phyloP scores from a whole-genome alignment of 2,113 vertebrate genomes.

The Thinocorus orbignyianus region DNA sequence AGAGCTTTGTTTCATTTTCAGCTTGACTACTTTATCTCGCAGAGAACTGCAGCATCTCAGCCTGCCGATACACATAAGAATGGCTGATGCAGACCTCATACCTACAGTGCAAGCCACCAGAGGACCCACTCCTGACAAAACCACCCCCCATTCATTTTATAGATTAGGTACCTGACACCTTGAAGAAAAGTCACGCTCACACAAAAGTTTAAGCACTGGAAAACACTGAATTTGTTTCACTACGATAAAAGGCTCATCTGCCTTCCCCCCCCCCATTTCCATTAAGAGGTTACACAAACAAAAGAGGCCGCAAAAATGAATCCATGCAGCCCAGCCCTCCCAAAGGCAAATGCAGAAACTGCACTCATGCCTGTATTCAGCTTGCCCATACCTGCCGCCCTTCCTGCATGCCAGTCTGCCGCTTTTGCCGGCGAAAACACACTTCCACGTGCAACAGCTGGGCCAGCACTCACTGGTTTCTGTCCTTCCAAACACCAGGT shows the following conservation, averaged over 20 bases:
- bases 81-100: slow-evolving; percentile 37
- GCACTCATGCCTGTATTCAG: not conserved
- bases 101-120: slow-evolving; percentile 46
- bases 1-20: slow-evolving; percentile 78
- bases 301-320: not conserved
- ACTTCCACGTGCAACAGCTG: not conserved
- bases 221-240: not conserved
- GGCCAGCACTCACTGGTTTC: not conserved
- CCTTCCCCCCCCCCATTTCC: not conserved
- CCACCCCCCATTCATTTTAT: slow-evolving; percentile 34
- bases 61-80: slow-evolving; percentile 45
- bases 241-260: not conserved
- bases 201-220: not conserved
- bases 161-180: slow-evolving; percentile 10
- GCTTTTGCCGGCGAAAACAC: not conserved
- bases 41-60: slow-evolving; percentile 72
- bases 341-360: not conserved
- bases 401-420: not conserved
- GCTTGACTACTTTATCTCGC: slow-evolving; percentile 78
- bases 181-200: not conserved
- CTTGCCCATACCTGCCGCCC: not conserved
- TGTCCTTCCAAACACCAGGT: fast-evolving
- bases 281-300: not conserved
- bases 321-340: not conserved
- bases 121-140: slow-evolving; percentile 32